Conservation (phyloP, 2,888 invertebrate genomes). For the Trichogramma dendrolimi region DNA sequence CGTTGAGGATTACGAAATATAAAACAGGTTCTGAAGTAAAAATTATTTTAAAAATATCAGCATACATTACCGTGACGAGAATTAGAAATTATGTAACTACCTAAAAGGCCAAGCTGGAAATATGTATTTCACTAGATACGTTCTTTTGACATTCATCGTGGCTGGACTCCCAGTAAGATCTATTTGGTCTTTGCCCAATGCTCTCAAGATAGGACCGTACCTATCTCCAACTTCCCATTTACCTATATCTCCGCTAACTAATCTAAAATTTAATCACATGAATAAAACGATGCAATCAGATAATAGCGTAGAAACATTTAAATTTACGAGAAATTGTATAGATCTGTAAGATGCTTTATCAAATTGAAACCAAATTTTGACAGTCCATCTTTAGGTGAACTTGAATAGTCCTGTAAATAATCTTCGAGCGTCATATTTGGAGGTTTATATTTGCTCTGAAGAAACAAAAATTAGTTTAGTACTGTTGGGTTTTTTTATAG, state of each 20-base stretch:
- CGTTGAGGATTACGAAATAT: conserved; percentile 36
- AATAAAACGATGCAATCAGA: not conserved
- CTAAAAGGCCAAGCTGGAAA: conserved; percentile 30
- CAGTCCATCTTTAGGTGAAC: conserved; percentile 8
- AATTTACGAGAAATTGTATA: conserved; percentile 35
- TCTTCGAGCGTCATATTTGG: conserved; percentile 10
- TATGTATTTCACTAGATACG: conserved; percentile 10
- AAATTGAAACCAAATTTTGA: conserved; percentile 27
- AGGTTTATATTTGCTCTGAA: conserved; percentile 13
- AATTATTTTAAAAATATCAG: not conserved
- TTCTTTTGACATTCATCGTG: conserved; percentile 13
- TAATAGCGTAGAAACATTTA: not conserved
- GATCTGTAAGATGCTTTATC: conserved; percentile 28
- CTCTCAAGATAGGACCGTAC: conserved; percentile 29
- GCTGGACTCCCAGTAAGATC: conserved; percentile 17
- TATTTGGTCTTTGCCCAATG: conserved; percentile 5
- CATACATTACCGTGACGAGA: no score
- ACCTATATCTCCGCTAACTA: conserved; percentile 19
- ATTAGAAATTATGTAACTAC: conserved; percentile 12
- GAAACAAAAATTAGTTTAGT: not conserved
- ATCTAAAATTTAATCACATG: not conserved
- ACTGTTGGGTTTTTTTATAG: not conserved
- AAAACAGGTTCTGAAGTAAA: conserved; percentile 35
- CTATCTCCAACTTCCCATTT: conserved; percentile 26
- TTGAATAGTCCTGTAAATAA: conserved; percentile 23